Percentiles rank a stretch among this genome's conserved stretches.
phyloP scores from a whole-genome alignment of 2,797 vertebrate species.

The Denticeps clupeoides region DNA sequence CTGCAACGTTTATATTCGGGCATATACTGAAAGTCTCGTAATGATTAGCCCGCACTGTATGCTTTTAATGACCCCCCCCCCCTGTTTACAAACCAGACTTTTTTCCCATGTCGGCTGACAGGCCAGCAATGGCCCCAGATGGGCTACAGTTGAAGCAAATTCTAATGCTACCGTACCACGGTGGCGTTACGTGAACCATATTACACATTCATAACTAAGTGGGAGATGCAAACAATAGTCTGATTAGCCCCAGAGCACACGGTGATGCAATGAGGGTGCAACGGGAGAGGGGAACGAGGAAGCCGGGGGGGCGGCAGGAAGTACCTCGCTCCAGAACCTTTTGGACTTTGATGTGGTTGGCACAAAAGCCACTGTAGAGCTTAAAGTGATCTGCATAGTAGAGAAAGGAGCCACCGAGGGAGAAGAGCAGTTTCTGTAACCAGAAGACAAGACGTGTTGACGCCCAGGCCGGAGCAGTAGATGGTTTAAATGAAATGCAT shows the following conservation, averaged over 20 bases:
- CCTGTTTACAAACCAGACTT: slow-evolving; percentile 16
- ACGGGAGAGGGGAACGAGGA: slow-evolving; percentile 9
- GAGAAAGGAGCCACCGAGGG: slow-evolving; percentile 92
- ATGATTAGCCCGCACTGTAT: slow-evolving; percentile 17
- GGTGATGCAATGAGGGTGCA: slow-evolving; percentile 41
- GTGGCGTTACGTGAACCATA: neutral
- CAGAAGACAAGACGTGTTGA: slow-evolving; percentile 6
- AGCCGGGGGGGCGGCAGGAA: neutral
- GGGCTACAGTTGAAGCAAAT: neutral
- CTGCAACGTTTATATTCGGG: slow-evolving; percentile 33
- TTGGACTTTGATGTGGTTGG: slow-evolving; percentile 96
- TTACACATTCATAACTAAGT: slow-evolving; percentile 1
- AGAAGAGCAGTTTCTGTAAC: slow-evolving; percentile 88
- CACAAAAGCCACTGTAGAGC: slow-evolving; percentile 95
- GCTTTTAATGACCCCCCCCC: slow-evolving; percentile 12
- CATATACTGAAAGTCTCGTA: slow-evolving; percentile 18
- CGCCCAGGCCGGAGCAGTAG: slow-evolving; percentile 2
- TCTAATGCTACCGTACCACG: slow-evolving; percentile 1
- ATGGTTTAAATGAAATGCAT: neutral
- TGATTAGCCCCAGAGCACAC: slow-evolving; percentile 10
- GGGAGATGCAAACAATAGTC: slow-evolving; percentile 1
- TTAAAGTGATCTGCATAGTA: slow-evolving; percentile 99
- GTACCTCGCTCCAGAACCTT: slow-evolving; percentile 95
- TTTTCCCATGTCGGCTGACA: neutral
- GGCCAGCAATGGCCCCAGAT: neutral